A percentile compares a stretch with the other conserved stretches of the same genome.
Conservation (phyloP, 2,797 vertebrate species). For the Siniperca obscura region DNA sequence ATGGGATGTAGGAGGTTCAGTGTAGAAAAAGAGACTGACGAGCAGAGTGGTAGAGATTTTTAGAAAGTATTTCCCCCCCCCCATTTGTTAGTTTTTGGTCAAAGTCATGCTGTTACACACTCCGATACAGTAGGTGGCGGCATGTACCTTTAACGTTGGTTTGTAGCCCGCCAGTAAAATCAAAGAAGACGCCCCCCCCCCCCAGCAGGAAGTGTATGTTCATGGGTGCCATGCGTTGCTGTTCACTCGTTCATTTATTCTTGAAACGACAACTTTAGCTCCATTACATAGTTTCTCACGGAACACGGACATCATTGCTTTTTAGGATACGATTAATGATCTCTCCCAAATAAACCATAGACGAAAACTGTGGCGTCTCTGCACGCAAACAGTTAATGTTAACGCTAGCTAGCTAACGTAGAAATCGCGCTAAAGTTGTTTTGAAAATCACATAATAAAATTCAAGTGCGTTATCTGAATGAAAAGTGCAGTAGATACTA, state of each 20-base stretch:
- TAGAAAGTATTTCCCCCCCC: no score
- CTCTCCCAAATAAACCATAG: neutral
- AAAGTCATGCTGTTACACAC: no score
- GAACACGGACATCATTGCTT: neutral
- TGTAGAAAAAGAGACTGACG: no score
- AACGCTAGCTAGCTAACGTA: conserved; percentile 33
- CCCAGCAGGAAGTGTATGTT: conserved; percentile 55
- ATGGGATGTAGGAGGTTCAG: no score
- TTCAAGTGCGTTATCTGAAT: conserved; percentile 50
- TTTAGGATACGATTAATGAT: neutral
- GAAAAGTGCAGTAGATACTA: conserved; percentile 72
- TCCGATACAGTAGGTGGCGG: no score
- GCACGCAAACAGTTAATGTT: neutral
- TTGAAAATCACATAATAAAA: neutral
- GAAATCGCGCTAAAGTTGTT: conserved; percentile 3
- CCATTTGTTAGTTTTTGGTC: no score
- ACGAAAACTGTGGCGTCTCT: neutral
- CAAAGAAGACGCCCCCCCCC: neutral
- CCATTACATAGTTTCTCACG: neutral
- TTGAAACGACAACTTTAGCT: neutral
- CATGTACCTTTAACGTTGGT: no score
- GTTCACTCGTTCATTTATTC: conserved; percentile 42
- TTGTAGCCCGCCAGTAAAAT: no score
- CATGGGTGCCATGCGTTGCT: conserved; percentile 55
- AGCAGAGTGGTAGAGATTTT: no score